phyloP scores from a whole-genome alignment of 2,888 invertebrate species.

The Orthosia gothica region DNA sequence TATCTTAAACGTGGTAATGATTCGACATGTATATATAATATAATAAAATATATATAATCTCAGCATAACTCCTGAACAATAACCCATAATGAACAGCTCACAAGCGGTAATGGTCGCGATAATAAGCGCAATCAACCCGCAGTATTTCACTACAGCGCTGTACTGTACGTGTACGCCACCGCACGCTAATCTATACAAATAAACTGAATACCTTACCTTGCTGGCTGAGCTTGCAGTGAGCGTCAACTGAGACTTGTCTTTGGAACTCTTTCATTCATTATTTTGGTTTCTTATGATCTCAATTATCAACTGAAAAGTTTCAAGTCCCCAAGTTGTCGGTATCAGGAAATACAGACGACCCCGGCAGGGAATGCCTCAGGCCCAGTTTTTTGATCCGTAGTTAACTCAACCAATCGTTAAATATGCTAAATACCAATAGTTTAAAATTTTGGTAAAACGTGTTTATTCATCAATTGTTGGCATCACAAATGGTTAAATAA shows the following conservation, averaged over 20 bases:
- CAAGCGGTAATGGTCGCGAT: conserved; percentile 28
- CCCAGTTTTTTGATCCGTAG: too few relatives aligned
- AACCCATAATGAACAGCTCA: conserved; percentile 25
- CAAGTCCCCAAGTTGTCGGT: too few relatives aligned
- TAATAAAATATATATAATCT: too few relatives aligned
- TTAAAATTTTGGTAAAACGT: too few relatives aligned
- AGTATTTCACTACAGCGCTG: conserved; percentile 19
- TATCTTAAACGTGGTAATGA: not conserved
- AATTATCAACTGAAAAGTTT: not conserved
- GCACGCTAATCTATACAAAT: conserved; percentile 38
- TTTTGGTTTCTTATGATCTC: not conserved
- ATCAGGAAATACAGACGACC: too few relatives aligned
- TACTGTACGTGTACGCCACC: not conserved
- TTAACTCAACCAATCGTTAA: too few relatives aligned
- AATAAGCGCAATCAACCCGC: conserved; percentile 41
- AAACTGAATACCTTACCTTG: conserved; percentile 2
- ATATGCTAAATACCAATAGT: too few relatives aligned
- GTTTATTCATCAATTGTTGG: too few relatives aligned
- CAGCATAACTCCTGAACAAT: conserved; percentile 15
- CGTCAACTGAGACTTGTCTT: not conserved
- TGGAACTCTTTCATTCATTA: not conserved
- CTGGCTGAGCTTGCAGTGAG: not conserved
- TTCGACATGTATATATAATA: not conserved
- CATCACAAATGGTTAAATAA: too few relatives aligned
- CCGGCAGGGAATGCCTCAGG: too few relatives aligned